Percentiles rank a stretch among this genome's conserved stretches.
Conservation (phyloP, 2,888 invertebrate genomes). For the Tachina lurida region DNA sequence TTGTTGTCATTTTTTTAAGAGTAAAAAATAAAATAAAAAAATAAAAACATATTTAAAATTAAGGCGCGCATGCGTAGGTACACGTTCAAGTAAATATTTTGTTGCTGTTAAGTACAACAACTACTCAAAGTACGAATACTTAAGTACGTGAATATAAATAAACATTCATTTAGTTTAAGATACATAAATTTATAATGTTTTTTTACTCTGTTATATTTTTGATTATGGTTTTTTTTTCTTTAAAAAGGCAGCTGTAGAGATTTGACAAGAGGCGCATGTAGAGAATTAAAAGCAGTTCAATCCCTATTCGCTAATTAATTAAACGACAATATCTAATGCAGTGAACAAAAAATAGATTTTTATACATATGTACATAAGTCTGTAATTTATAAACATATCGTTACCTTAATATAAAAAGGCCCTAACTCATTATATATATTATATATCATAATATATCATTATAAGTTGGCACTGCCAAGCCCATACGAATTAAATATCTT, state of each 20-base stretch:
- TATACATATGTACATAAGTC: too few species aligned
- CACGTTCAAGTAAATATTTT: conserved; percentile 64
- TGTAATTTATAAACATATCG: too few species aligned
- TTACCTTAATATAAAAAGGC: too few species aligned
- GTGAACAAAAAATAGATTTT: too few species aligned
- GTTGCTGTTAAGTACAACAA: conserved; percentile 46
- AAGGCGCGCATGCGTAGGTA: conserved; percentile 78
- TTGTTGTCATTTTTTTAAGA: conserved; percentile 59
- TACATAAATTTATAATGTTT: conserved; percentile 51
- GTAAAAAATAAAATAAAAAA: conserved; percentile 62
- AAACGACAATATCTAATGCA: not conserved
- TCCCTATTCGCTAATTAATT: conserved; percentile 27
- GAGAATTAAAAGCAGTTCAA: not conserved
- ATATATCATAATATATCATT: too few species aligned
- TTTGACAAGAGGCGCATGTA: not conserved
- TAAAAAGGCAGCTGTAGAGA: conserved; percentile 35
- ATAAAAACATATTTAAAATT: conserved; percentile 66
- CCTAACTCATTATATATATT: too few species aligned
- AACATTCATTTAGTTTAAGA: conserved; percentile 58
- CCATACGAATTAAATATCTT: too few species aligned
- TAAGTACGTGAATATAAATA: conserved; percentile 38
- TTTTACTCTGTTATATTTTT: conserved; percentile 44
- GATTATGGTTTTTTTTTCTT: not conserved
- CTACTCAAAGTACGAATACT: conserved; percentile 24
- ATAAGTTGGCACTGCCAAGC: too few species aligned